These are phyloP conservation scores for Eilema caniola DNA, from an alignment of 2,888 invertebrate genomes.

Conservation along the genomic window DNA sequence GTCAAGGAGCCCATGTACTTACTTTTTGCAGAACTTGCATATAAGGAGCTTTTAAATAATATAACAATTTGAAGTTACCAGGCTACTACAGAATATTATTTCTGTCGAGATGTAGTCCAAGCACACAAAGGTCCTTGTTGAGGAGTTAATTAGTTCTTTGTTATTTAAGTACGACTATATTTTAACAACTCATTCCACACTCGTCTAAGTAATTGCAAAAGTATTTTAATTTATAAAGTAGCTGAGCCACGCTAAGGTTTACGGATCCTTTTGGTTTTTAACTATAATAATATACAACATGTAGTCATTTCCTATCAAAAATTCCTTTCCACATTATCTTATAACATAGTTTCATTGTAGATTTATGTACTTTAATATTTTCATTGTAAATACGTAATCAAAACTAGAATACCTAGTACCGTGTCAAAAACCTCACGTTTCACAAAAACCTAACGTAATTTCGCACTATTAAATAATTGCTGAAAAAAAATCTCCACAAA, in stretches of 20 bases:
- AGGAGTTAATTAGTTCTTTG: constrained; percentile 20
- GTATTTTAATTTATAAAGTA: background rate
- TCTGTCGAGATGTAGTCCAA: background rate
- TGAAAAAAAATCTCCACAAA: background rate
- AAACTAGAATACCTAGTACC: no score
- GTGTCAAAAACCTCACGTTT: background rate
- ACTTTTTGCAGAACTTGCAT: no score
- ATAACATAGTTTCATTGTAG: no score
- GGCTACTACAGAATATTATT: background rate
- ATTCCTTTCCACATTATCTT: no score
- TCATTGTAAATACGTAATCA: no score
- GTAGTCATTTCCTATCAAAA: no score
- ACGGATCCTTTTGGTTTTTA: no score
- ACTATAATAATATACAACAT: no score
- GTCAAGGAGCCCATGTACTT: background rate
- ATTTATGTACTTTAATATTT: no score
- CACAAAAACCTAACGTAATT: background rate
- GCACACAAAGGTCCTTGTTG: background rate
- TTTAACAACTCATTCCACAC: background rate
- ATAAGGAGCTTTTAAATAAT: background rate
- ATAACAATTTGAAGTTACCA: background rate
- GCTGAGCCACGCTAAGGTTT: no score
- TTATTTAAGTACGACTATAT: constrained; percentile 1
- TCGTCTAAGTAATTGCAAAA: background rate
- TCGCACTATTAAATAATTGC: background rate